These are phyloP conservation scores for Lepidocolaptes lacrymiger DNA, from an alignment of 2,797 vertebrate species.

Conservation along the genomic window DNA sequence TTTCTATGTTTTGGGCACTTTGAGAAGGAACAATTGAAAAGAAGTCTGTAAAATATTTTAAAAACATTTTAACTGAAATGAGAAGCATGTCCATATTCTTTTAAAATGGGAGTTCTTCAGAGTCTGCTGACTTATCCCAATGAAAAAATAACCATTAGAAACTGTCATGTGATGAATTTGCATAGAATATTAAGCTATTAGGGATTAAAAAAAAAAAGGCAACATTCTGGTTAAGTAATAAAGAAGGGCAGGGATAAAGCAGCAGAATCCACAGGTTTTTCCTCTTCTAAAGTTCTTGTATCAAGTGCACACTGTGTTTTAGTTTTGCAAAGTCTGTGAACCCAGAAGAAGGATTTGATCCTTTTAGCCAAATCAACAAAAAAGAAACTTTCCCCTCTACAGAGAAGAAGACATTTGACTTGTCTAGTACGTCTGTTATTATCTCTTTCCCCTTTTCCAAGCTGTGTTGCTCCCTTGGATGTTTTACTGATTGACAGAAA, in stretches of 20 bases:
- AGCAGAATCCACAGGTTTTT: neutral
- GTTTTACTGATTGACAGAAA: neutral
- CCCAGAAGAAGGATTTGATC: neutral
- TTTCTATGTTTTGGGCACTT: neutral
- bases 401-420: neutral
- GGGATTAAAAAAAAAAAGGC: neutral
- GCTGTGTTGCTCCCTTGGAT: neutral
- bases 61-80: neutral
- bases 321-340: neutral
- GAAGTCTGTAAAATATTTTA: neutral
- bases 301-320: neutral
- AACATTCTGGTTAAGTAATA: neutral
- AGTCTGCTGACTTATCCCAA: neutral
- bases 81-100: neutral
- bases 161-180: neutral
- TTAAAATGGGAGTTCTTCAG: neutral
- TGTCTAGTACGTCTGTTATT: neutral
- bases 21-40: neutral
- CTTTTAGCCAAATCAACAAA: neutral
- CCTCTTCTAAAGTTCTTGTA: neutral
- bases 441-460: neutral
- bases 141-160: neutral
- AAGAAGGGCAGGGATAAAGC: neutral
- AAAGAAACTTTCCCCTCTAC: neutral
- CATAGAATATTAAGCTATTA: neutral